Evolutionary conservation across 2,113 vertebrate species (phyloP).

Genomic region (Nicator chloris): DNA sequence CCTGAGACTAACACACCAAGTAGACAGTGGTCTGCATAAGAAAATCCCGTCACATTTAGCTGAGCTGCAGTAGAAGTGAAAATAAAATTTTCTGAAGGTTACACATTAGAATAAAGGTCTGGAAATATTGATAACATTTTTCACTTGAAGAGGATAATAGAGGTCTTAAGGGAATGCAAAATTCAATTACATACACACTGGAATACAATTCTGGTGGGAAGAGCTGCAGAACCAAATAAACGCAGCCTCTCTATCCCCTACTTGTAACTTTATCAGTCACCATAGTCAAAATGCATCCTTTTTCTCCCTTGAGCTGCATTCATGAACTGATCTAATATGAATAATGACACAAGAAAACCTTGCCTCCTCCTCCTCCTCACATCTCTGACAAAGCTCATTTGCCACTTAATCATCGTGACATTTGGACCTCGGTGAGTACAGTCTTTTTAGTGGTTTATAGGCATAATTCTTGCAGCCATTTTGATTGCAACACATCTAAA

Average conservation of each 20-base stretch:
- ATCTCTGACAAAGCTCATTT: not conserved
- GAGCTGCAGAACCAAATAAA: not conserved
- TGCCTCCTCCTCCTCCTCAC: not conserved
- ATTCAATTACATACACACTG: not conserved
- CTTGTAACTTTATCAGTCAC: not conserved
- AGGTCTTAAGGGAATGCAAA: not conserved
- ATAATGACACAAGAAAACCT: not conserved
- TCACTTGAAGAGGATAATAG: not conserved
- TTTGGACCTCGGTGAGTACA: fast-evolving
- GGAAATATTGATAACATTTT: conserved; percentile 11
- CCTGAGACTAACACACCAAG: not conserved
- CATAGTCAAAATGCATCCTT: not conserved
- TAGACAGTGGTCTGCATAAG: not conserved
- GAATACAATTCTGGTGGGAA: not conserved
- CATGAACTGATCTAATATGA: not conserved
- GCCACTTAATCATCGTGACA: not conserved
- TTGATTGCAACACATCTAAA: not conserved
- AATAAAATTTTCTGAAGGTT: not conserved
- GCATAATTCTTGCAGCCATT: not conserved
- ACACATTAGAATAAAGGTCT: not conserved
- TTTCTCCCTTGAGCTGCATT: not conserved
- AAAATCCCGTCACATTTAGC: not conserved
- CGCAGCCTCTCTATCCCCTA: not conserved
- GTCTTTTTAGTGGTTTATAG: not conserved
- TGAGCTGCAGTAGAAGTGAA: not conserved